A percentile compares a stretch with the other conserved stretches of the same genome.
Conservation (phyloP, 2,888 invertebrate genomes). For the Drosophila macrospina region DNA sequence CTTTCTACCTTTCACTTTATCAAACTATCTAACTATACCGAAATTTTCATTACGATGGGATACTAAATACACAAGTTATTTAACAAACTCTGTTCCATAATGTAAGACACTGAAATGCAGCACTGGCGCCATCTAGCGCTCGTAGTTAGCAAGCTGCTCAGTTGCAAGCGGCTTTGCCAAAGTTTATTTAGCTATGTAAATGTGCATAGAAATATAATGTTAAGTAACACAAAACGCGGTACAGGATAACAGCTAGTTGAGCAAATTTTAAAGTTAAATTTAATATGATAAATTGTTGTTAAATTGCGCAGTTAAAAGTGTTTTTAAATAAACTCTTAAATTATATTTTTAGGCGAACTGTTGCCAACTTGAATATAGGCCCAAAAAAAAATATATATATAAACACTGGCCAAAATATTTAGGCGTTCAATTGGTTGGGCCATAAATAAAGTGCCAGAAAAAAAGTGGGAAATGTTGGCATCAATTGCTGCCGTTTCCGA, state of each 20-base stretch:
- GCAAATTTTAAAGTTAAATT: neutral
- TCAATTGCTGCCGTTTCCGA: constrained; percentile 67
- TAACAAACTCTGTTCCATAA: no score
- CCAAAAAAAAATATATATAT: neutral
- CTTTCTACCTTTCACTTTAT: no score
- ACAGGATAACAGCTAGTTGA: neutral
- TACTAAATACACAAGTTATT: no score
- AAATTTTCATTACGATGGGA: no score
- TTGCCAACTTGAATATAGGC: constrained; percentile 28
- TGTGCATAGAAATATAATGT: no score
- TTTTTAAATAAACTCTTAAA: constrained; percentile 2
- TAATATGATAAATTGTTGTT: neutral
- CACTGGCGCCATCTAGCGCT: no score
- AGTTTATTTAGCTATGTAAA: no score
- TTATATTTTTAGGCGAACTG: constrained; percentile 4
- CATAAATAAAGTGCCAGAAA: constrained; percentile 55
- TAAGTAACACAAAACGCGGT: neutral
- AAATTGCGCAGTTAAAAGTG: neutral
- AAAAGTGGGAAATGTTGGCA: constrained; percentile 37
- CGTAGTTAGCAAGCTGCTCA: no score
- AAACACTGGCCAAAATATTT: constrained; percentile 26
- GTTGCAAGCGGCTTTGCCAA: no score
- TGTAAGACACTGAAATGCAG: no score
- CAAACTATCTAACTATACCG: no score
- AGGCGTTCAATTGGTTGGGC: constrained; percentile 59